These are phyloP conservation scores for Pseudorasbora parva DNA, from an alignment of 2,113 vertebrate genomes.

Conservation along the genomic window DNA sequence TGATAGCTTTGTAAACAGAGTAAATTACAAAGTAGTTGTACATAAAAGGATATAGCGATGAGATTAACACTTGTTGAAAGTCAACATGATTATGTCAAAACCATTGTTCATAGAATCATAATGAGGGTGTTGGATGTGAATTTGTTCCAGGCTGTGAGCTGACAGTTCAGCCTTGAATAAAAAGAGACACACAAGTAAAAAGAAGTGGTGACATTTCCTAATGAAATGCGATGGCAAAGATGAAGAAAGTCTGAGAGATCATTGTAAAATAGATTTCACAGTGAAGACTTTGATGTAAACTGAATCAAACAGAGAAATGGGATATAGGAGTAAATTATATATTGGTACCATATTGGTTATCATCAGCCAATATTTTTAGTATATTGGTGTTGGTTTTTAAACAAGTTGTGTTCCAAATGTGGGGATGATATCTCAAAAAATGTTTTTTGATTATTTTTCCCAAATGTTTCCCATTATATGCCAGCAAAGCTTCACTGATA, in stretches of 20 bases:
- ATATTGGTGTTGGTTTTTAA: too few species aligned
- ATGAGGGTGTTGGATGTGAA: not conserved
- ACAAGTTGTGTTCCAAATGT: too few species aligned
- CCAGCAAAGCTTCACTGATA: too few species aligned
- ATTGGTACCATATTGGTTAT: too few species aligned
- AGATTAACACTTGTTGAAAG: not conserved
- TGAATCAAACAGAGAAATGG: not conserved
- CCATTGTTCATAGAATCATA: not conserved
- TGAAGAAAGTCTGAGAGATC: not conserved
- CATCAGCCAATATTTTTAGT: too few species aligned
- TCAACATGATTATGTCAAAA: not conserved
- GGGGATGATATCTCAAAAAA: too few species aligned
- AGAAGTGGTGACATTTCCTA: slow-evolving; percentile 21
- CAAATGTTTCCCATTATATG: too few species aligned
- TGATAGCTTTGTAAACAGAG: slow-evolving; percentile 18
- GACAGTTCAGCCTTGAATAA: not conserved
- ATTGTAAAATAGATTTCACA: slow-evolving; percentile 10
- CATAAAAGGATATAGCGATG: slow-evolving; percentile 2
- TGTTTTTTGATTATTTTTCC: too few species aligned
- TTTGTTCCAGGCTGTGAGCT: not conserved
- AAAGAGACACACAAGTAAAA: slow-evolving; percentile 13
- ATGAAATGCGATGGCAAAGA: slow-evolving; percentile 7
- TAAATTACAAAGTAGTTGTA: slow-evolving; percentile 6
- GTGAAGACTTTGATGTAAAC: not conserved
- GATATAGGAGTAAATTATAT: not conserved